Percentiles rank a stretch among this genome's conserved stretches.
These are phyloP conservation scores for Drosophila bocki DNA, from an alignment of 1,140 invertebrate species.

Conservation along the genomic window DNA sequence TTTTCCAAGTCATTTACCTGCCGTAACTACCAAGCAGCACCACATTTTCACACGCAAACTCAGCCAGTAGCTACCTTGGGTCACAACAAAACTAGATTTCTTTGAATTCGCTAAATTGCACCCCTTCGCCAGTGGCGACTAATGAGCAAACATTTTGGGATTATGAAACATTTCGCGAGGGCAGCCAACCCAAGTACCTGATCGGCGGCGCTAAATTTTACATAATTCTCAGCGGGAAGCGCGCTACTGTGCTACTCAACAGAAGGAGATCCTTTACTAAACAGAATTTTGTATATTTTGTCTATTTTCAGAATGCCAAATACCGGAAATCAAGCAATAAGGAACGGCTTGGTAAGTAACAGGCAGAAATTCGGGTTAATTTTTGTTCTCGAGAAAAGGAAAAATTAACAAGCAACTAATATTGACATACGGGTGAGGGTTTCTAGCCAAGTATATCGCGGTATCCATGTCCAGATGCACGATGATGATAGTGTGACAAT, in stretches of 20 bases:
- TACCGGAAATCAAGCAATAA: constrained; percentile 42
- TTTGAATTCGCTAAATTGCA: constrained; percentile 32
- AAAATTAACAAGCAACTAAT: neutral
- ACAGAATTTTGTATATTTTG: constrained; percentile 7
- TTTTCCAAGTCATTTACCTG: constrained; percentile 16
- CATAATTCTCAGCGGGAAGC: constrained; percentile 35
- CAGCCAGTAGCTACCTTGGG: neutral
- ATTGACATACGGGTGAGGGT: constrained; percentile 1
- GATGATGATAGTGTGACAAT: constrained; percentile 6
- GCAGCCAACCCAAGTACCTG: constrained; percentile 3
- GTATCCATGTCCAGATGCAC: neutral
- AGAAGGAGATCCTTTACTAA: constrained; percentile 18
- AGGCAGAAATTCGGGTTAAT: neutral
- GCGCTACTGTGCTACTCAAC: constrained; percentile 29
- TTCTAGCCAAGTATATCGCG: neutral
- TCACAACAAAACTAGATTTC: constrained; percentile 1
- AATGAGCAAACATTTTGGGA: constrained; percentile 13
- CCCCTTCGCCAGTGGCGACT: constrained; percentile 20
- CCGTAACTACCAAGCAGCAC: constrained; percentile 1
- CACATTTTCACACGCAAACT: constrained; percentile 57
- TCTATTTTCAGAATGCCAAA: constrained; percentile 60
- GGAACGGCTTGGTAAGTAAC: constrained; percentile 55
- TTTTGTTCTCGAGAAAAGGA: neutral
- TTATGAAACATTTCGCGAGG: constrained; percentile 17
- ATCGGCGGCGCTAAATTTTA: constrained; percentile 49